Base-by-base conservation (phyloP, 2,888 invertebrate species). In the Aphodius granarius region DNA sequence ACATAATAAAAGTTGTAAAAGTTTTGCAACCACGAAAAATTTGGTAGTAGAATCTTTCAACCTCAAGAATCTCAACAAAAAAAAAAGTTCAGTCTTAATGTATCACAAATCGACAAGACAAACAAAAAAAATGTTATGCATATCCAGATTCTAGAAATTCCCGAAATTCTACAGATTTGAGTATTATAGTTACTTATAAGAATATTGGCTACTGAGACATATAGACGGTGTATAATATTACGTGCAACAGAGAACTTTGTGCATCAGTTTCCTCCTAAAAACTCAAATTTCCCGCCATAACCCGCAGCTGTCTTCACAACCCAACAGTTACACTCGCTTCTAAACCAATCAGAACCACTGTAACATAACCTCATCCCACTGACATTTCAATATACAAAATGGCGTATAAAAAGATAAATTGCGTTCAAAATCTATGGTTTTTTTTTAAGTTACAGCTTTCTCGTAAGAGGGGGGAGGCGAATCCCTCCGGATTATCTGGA, bases 401-500 rank as follows among this genome's bases (percentile, higher is more conserved):
- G 13, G 43, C 43, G 43, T n/a, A 43, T 43, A 43, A 43, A 43
- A 6, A 43, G 43, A 43, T 9, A 43, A 43, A 43, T 43, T 13
- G 43, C 43, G 13, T 43, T 43, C 43, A 43, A 43, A 43, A 43
- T 43, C 13, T 43, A 3, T 9, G 13, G 9, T 43, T 9, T 2
- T 17, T 21, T 19, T 71, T 82, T 92, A 92, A 88, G 92, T 92
- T 85, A 94, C 89, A 82, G 93, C 92, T 84, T 93, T 93, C 81
- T 92, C 92, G 85, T 94, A 94, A 78, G 94, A 92, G 76, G 94
- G 94, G 76, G 94, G 94, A 78, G 92, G 91, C 72, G 90, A 90
- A 86, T 91, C 91, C 78, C 89, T 88, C 66, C 85, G 83, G 17
- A 83, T 81, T 63, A 83, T 82, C 21, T 84, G 83, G 1, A 66